Conservation (phyloP, 2,797 vertebrate species). For the Sebastes reedi region DNA sequence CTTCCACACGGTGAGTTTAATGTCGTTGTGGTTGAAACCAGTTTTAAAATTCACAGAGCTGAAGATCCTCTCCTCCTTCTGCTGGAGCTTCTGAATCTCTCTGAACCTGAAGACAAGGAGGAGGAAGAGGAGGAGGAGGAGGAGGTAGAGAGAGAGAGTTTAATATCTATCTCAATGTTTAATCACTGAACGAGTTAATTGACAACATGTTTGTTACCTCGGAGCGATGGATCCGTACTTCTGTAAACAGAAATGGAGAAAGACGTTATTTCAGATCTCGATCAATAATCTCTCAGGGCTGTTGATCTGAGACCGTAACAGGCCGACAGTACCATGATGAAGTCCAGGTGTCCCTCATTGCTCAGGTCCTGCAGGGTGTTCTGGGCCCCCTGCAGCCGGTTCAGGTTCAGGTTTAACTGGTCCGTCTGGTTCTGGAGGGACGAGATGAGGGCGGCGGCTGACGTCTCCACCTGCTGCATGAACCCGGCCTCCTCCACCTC, state of each 20-base stretch:
- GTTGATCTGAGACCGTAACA: not conserved
- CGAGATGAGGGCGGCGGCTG: constrained; percentile 76
- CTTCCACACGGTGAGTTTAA: constrained; percentile 89
- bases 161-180: not conserved
- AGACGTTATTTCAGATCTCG: not conserved
- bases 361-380: constrained; percentile 77
- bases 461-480: constrained; percentile 79
- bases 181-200: not conserved
- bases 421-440: constrained; percentile 86
- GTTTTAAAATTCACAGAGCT: constrained; percentile 85
- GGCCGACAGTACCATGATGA: constrained; percentile 78
- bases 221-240: constrained; percentile 81
- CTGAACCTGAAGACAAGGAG: constrained; percentile 46
- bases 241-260: constrained; percentile 64
- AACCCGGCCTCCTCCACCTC: constrained; percentile 86
- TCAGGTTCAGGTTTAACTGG: constrained; percentile 73
- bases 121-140: not conserved
- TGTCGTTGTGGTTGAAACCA: constrained; percentile 86
- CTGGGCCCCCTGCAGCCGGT: constrained; percentile 78
- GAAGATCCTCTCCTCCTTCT: constrained; percentile 72
- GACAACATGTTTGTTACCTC: constrained; percentile 67
- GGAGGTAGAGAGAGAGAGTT: not conserved
- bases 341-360: constrained; percentile 82
- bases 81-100: constrained; percentile 73
- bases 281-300: not conserved